These are phyloP conservation scores for Trachythela sp. DNA, from an alignment of 64 coral and sea anemone species.

Conservation along the genomic window DNA sequence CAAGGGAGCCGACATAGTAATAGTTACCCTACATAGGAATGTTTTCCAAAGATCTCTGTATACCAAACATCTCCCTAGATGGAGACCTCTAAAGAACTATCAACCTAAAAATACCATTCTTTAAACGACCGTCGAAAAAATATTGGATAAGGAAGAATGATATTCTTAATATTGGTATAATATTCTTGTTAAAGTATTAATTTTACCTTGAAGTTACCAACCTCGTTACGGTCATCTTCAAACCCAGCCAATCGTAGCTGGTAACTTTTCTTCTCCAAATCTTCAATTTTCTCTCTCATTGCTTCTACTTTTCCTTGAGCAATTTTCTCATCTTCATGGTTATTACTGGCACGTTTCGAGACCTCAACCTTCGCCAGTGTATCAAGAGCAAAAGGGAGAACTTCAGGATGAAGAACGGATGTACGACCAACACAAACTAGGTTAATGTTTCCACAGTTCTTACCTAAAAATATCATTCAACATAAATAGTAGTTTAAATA, in stretches of 20 bases:
- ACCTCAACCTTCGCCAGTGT: not conserved
- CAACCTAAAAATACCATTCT: too few relatives aligned
- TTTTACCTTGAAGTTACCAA: not conserved
- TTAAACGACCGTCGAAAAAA: too few relatives aligned
- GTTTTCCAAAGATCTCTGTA: too few relatives aligned
- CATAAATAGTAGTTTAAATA: not conserved
- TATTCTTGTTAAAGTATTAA: too few relatives aligned
- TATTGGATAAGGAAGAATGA: too few relatives aligned
- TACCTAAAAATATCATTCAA: constrained; percentile 29
- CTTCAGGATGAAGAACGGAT: constrained; percentile 46
- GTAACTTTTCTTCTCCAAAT: not conserved
- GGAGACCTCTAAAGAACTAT: too few relatives aligned
- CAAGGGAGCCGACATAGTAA: too few relatives aligned
- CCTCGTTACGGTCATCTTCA: not conserved
- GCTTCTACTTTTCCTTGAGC: not conserved
- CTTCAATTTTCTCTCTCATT: not conserved
- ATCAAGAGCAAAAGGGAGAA: not conserved
- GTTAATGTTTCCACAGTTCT: constrained; percentile 72
- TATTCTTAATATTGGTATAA: too few relatives aligned
- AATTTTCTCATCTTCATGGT: not conserved
- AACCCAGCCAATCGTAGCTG: not conserved
- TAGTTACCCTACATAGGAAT: too few relatives aligned
- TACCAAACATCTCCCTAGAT: too few relatives aligned
- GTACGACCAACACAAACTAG: constrained; percentile 79
- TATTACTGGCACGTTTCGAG: not conserved